Evolutionary conservation across 37 sponge, comb jelly and placozoan genomes (phyloP).

Genomic region (Aplysina aerophoba): DNA sequence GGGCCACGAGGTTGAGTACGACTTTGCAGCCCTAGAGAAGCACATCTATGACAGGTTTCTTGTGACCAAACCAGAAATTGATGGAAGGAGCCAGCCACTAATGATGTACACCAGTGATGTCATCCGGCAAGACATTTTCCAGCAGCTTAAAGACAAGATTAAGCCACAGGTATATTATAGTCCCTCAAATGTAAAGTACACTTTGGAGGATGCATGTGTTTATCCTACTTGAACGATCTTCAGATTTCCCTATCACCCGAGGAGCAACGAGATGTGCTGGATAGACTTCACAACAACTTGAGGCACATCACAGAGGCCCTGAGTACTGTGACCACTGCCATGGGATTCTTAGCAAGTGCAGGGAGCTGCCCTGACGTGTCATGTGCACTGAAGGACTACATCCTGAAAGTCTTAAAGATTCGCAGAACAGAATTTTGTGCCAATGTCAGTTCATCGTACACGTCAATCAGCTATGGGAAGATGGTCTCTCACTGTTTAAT

Average conservation of each 20-base stretch:
- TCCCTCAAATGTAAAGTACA: too few species aligned
- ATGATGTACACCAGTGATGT: constrained; percentile 45
- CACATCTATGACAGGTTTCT: constrained; percentile 72
- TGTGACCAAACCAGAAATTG: constrained; percentile 65
- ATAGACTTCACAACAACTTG: constrained; percentile 34
- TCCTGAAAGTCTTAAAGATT: constrained; percentile 52
- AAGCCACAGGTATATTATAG: constrained; percentile 30
- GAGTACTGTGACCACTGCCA: constrained; percentile 59
- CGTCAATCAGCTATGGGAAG: not conserved
- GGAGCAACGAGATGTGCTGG: constrained; percentile 43
- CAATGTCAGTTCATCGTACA: constrained; percentile 45
- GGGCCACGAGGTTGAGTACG: constrained; percentile 60
- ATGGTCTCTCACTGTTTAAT: too few species aligned
- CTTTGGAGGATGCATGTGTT: not conserved
- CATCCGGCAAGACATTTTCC: constrained; percentile 47
- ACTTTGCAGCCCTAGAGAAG: constrained; percentile 69
- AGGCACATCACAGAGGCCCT: constrained; percentile 48
- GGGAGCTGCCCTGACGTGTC: constrained; percentile 42
- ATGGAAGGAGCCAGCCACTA: constrained; percentile 52
- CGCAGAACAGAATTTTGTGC: constrained; percentile 36
- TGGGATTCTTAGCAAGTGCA: constrained; percentile 68
- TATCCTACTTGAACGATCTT: not conserved
- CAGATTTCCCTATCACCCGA: constrained; percentile 40
- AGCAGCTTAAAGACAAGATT: constrained; percentile 46
- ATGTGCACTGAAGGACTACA: constrained; percentile 38